Conservation (phyloP, 1,140 invertebrate genomes). For the Schlechtendalia chinensis region DNA sequence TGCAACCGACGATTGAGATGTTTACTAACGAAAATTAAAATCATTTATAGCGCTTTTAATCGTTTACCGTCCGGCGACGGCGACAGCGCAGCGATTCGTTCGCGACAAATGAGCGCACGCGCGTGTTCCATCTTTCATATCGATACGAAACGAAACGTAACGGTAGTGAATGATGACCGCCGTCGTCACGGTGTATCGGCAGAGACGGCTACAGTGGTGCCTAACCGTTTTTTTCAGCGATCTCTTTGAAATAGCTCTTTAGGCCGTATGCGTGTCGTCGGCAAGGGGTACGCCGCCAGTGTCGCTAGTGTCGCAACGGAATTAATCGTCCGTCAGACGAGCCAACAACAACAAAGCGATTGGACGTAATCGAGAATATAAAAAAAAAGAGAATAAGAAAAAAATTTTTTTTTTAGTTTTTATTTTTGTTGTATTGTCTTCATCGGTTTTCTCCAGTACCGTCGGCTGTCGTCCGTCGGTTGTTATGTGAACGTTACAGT, state of each 20-base stretch:
- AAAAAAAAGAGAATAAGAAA: too few relatives aligned
- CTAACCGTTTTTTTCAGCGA: constrained; percentile 19
- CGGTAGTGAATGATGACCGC: too few relatives aligned
- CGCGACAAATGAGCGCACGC: too few relatives aligned
- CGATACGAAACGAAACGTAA: too few relatives aligned
- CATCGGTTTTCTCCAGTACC: constrained; percentile 29
- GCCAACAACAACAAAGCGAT: constrained; percentile 49
- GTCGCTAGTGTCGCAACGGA: constrained; percentile 33
- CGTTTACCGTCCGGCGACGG: too few relatives aligned
- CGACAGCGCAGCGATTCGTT: too few relatives aligned
- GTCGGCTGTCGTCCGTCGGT: constrained; percentile 10
- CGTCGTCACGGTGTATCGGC: too few relatives aligned
- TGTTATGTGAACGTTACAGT: constrained; percentile 35
- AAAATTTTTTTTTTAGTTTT: constrained; percentile 18
- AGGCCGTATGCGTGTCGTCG: too few relatives aligned
- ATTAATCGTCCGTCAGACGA: constrained; percentile 42
- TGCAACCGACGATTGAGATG: too few relatives aligned
- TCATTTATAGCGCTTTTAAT: too few relatives aligned
- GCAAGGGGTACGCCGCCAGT: background rate
- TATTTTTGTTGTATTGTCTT: constrained; percentile 40
- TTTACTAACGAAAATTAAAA: too few relatives aligned
- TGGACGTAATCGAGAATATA: constrained; percentile 35
- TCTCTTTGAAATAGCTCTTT: constrained; percentile 26
- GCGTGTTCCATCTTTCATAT: too few relatives aligned
- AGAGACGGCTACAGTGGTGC: background rate